Percentiles rank a stretch among this genome's conserved stretches.
Conservation (phyloP, 2,113 vertebrate species). For the Lethenteron camtschaticum region DNA sequence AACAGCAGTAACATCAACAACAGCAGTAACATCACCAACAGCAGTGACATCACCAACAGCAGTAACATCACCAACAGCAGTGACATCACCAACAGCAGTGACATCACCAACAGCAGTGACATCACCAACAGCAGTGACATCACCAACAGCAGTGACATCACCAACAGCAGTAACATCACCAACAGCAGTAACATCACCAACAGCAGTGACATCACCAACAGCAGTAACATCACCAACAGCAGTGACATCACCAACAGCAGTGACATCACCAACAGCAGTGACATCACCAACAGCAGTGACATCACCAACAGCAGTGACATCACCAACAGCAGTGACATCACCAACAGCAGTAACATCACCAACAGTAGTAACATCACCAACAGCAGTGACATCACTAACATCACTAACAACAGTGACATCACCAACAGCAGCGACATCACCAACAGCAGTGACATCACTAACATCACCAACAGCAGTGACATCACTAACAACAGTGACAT, state of each 20-base stretch:
- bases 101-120: not conserved
- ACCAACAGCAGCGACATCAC: not conserved
- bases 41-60: not conserved
- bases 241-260: not conserved
- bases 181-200: not conserved
- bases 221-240: not conserved
- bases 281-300: not conserved
- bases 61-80: not conserved
- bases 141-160: not conserved
- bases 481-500: not conserved
- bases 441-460: not conserved
- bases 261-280: not conserved
- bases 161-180: not conserved
- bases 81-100: not conserved
- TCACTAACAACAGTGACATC: not conserved
- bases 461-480: not conserved
- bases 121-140: not conserved
- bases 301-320: not conserved
- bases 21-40: not conserved
- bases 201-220: not conserved
- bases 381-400: not conserved
- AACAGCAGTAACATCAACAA: not conserved
- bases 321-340: not conserved
- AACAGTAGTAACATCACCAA: not conserved
- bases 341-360: not conserved